Percentiles rank a stretch among this genome's conserved stretches.
Conservation (phyloP, 2,797 vertebrate genomes). For the Heteromormyrus szaboi region DNA sequence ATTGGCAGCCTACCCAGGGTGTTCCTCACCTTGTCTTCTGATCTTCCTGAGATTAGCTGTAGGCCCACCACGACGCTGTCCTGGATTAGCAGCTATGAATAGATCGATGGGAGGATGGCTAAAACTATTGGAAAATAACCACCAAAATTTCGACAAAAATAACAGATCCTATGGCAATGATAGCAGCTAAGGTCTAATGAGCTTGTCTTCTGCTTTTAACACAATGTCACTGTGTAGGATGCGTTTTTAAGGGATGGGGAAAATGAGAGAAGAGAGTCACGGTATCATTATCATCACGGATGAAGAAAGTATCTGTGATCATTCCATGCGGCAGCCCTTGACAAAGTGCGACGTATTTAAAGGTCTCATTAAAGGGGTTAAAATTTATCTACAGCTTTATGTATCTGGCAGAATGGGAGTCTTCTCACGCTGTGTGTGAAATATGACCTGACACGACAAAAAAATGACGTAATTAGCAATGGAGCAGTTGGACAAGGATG, state of each 20-base stretch:
- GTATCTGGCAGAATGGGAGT: conserved; percentile 23
- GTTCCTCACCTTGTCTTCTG: not conserved
- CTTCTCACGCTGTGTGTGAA: conserved; percentile 21
- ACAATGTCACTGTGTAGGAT: not conserved
- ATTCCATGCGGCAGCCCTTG: not conserved
- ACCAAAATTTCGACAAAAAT: not conserved
- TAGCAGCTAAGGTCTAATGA: not conserved
- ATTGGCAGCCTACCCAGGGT: not conserved
- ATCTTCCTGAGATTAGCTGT: not conserved
- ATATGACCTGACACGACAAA: not conserved
- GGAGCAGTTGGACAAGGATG: conserved; percentile 7
- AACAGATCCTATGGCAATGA: not conserved
- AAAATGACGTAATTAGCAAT: not conserved
- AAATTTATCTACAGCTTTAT: conserved; percentile 14
- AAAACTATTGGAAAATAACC: not conserved
- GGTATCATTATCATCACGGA: not conserved
- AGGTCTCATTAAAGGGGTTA: conserved; percentile 41
- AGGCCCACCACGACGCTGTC: not conserved
- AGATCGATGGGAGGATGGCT: not conserved
- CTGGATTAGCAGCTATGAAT: not conserved
- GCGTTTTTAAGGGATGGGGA: not conserved
- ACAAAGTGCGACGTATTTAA: conserved; percentile 26
- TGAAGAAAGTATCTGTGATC: not conserved
- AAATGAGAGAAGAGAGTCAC: not conserved
- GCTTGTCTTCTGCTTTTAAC: not conserved